phyloP scores from a whole-genome alignment of 2,888 invertebrate genomes.

The Capitulum mitella region DNA sequence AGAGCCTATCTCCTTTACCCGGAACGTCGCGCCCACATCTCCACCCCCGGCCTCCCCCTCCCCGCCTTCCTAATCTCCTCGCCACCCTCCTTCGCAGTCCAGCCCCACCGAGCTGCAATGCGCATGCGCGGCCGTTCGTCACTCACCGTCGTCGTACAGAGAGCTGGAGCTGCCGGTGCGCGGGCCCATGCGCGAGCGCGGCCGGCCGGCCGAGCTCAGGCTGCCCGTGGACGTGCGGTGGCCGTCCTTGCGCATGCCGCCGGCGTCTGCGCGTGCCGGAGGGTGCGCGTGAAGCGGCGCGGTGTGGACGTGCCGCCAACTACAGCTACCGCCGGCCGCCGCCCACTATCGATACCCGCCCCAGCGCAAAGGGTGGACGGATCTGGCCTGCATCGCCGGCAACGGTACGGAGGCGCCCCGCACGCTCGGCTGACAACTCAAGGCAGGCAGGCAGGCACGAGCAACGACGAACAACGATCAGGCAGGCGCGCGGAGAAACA shows the following conservation, averaged over 20 bases:
- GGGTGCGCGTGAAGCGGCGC: not conserved
- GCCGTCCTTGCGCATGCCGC: slow-evolving; percentile 7
- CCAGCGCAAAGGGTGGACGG: too few species aligned
- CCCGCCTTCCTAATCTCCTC: too few species aligned
- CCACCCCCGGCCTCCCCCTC: too few species aligned
- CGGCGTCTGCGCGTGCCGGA: not conserved
- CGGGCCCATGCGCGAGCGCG: not conserved
- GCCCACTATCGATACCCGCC: too few species aligned
- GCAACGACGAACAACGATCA: too few species aligned
- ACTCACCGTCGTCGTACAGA: slow-evolving; percentile 20
- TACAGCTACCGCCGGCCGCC: slow-evolving; percentile 21
- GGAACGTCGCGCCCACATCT: too few species aligned
- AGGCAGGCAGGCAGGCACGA: not conserved
- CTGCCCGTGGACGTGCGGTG: slow-evolving; percentile 25
- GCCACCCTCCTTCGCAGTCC: too few species aligned
- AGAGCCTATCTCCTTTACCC: too few species aligned
- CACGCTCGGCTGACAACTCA: not conserved
- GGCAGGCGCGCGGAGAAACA: too few species aligned
- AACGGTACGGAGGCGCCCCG: not conserved
- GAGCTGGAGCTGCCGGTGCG: slow-evolving; percentile 2
- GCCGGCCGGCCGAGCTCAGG: slow-evolving; percentile 7
- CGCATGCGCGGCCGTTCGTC: too few species aligned
- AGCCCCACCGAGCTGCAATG: too few species aligned
- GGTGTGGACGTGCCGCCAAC: not conserved
- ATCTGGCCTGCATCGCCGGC: too few species aligned